Evolutionary conservation across 2,113 vertebrate species (phyloP).

Genomic region (Ammodytes marinus): DNA sequence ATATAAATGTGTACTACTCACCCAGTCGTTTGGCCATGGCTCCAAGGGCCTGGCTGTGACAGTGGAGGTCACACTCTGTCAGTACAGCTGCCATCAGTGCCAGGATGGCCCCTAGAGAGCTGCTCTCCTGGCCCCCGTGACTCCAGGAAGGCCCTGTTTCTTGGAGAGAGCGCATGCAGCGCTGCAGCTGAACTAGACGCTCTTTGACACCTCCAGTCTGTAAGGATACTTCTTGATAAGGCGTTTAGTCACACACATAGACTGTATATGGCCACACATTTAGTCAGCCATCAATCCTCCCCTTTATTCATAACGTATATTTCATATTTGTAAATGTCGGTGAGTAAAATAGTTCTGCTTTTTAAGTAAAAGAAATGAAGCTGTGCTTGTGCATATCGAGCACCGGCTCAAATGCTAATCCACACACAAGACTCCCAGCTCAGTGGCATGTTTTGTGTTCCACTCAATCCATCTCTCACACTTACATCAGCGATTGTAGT

Average conservation of each 20-base stretch:
- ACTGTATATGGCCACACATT: background rate
- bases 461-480: conserved; percentile 49
- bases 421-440: conserved; percentile 3
- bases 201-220: conserved; percentile 76
- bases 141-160: conserved; percentile 74
- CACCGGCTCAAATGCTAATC: conserved; percentile 3
- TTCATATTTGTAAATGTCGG: background rate
- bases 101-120: conserved; percentile 82
- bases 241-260: background rate
- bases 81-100: conserved; percentile 86
- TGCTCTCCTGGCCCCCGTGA: conserved; percentile 59
- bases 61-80: conserved; percentile 88
- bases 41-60: conserved; percentile 83
- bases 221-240: conserved; percentile 39
- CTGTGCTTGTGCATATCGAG: background rate
- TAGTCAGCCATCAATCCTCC: background rate
- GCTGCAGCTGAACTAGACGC: conserved; percentile 82
- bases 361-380: background rate
- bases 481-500: conserved; percentile 71
- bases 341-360: conserved; percentile 1
- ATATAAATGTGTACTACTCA: conserved; percentile 64
- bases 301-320: background rate
- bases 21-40: conserved; percentile 83
- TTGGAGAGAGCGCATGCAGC: conserved; percentile 82
- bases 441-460: conserved; percentile 36